Evolutionary conservation across 2,797 vertebrate genomes (phyloP).

Genomic region (Ctenochaetus hawaiiensis): DNA sequence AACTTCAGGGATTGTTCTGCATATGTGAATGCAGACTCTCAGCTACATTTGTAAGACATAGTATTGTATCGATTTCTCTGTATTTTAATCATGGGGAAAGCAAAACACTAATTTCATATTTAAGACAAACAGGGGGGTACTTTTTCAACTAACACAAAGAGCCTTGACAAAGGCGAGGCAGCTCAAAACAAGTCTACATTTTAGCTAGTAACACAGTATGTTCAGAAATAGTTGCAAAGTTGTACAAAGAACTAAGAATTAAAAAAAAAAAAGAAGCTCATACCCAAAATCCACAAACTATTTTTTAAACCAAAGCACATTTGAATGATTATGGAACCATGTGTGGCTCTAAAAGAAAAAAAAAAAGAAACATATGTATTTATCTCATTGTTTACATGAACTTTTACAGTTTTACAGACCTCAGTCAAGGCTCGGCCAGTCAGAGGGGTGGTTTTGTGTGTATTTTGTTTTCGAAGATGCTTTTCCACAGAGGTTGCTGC

Average conservation of each 20-base stretch:
- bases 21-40: constrained; percentile 89
- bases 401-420: constrained; percentile 98
- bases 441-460: constrained; percentile 68
- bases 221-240: constrained; percentile 87
- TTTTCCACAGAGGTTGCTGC: constrained; percentile 81
- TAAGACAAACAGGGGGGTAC: constrained; percentile 88
- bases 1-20: constrained; percentile 95
- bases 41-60: constrained; percentile 94
- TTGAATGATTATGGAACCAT: constrained; percentile 96
- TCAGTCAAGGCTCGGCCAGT: constrained; percentile 92
- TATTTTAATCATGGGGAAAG: constrained; percentile 95
- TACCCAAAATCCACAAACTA: constrained; percentile 98
- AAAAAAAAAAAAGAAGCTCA: constrained; percentile 89
- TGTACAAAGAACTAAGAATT: constrained; percentile 85
- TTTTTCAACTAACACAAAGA: constrained; percentile 88
- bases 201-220: constrained; percentile 89
- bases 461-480: constrained; percentile 44
- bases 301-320: constrained; percentile 99
- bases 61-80: constrained; percentile 97
- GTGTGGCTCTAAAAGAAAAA: constrained; percentile 86
- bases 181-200: constrained; percentile 90
- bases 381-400: constrained; percentile 99
- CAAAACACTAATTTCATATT: constrained; percentile 99
- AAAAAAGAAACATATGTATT: constrained; percentile 93
- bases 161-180: constrained; percentile 88